Conservation (phyloP, 2,113 vertebrate genomes). For the Anseranas semipalmata region DNA sequence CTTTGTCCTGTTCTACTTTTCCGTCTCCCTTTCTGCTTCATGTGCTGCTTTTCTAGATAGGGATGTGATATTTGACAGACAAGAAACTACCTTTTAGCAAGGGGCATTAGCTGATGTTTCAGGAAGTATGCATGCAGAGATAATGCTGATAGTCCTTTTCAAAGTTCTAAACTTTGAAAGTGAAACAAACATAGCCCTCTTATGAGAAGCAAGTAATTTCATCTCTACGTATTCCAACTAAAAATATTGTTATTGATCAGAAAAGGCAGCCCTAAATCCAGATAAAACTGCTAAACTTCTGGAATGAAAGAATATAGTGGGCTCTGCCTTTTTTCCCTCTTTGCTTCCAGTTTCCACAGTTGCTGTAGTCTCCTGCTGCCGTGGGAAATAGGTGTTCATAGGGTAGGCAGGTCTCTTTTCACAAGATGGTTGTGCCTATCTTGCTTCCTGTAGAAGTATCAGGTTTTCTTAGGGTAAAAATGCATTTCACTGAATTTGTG, state of each 20-base stretch:
- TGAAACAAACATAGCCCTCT: background rate
- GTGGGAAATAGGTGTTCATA: background rate
- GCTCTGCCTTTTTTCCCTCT: background rate
- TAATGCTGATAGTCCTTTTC: background rate
- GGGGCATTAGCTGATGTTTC: background rate
- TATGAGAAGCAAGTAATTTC: background rate
- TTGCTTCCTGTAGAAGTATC: background rate
- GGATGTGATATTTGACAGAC: background rate
- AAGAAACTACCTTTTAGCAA: conserved; percentile 8
- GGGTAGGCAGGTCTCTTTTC: background rate
- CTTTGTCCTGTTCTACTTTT: background rate
- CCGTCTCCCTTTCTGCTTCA: background rate
- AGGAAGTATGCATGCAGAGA: background rate
- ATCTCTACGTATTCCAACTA: background rate
- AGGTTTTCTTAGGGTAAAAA: background rate
- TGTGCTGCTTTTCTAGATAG: background rate
- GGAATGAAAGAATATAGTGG: background rate
- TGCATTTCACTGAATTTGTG: background rate
- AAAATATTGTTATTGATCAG: conserved; percentile 9
- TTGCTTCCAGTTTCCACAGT: background rate
- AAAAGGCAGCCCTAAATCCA: background rate
- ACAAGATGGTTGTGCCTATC: background rate
- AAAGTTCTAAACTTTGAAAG: background rate
- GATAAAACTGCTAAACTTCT: background rate
- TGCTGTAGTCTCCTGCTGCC: background rate